Conservation (phyloP, 2,113 vertebrate species). For the Procapra przewalskii region DNA sequence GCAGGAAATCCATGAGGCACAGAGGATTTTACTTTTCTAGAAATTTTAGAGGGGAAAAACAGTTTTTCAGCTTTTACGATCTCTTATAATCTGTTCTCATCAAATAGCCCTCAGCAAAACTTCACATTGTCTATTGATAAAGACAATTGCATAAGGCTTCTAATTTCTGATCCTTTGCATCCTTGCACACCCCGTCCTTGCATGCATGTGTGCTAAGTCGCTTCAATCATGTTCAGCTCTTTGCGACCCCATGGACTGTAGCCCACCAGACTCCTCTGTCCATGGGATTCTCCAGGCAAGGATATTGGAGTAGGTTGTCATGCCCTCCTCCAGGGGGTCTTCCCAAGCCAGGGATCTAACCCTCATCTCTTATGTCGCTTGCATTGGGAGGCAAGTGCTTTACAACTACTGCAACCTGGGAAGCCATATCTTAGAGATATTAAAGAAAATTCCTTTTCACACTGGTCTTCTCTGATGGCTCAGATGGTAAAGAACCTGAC, state of each 20-base stretch:
- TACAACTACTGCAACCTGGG: background rate
- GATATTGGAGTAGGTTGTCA: background rate
- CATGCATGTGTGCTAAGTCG: background rate
- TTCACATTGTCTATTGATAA: background rate
- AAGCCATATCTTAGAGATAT: background rate
- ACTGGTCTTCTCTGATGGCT: background rate
- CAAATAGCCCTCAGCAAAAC: background rate
- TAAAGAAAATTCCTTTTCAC: background rate
- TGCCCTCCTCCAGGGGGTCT: background rate
- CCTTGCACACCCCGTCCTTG: background rate
- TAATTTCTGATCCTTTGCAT: background rate
- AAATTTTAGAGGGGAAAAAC: background rate
- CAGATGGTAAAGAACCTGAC: background rate
- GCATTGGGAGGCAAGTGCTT: background rate
- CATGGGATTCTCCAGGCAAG: background rate
- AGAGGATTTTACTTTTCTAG: background rate
- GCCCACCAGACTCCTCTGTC: background rate
- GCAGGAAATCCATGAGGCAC: background rate
- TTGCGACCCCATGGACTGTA: background rate
- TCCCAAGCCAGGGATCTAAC: background rate
- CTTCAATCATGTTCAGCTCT: background rate
- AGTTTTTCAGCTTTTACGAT: background rate
- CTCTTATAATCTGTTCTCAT: background rate
- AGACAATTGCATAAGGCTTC: background rate
- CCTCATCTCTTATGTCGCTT: background rate